Evolutionary conservation across 2,113 vertebrate species (phyloP).

Genomic region (Protobothrops mucrosquamatus): DNA sequence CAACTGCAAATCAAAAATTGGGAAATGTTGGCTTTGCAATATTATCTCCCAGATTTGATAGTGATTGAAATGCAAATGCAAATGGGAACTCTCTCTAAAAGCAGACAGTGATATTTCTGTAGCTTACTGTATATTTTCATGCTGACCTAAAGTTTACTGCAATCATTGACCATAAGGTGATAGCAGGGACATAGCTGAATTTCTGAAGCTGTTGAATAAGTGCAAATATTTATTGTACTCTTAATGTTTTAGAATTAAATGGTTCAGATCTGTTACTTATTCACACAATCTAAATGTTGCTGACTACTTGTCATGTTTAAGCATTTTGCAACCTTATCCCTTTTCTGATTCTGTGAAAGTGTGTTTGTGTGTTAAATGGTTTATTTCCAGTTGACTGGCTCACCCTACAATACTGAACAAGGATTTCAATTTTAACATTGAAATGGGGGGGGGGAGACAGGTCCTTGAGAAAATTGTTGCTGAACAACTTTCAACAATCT

Average conservation of each 20-base stretch:
- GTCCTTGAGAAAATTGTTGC: background rate
- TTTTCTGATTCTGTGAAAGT: background rate
- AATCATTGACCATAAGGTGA: conserved; percentile 21
- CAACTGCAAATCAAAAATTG: conserved; percentile 42
- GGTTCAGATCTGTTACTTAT: background rate
- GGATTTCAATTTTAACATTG: background rate
- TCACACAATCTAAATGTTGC: background rate
- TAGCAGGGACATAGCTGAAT: conserved; percentile 12
- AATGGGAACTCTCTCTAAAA: conserved; percentile 51
- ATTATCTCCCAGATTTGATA: conserved; percentile 55
- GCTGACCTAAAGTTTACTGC: conserved; percentile 42
- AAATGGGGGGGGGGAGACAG: too few species aligned
- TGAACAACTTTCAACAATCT: background rate
- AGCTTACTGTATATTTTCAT: conserved; percentile 43
- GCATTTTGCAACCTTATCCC: background rate
- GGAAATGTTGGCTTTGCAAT: conserved; percentile 34
- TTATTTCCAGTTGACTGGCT: background rate
- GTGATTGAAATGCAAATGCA: conserved; percentile 53
- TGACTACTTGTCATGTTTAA: background rate
- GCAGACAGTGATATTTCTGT: conserved; percentile 16
- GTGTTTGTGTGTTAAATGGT: background rate
- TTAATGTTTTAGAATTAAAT: background rate
- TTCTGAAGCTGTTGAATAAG: background rate
- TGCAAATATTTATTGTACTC: background rate
- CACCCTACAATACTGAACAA: background rate